These are phyloP conservation scores for Balanococcus diminutus DNA, from an alignment of 2,888 invertebrate genomes.

Conservation along the genomic window DNA sequence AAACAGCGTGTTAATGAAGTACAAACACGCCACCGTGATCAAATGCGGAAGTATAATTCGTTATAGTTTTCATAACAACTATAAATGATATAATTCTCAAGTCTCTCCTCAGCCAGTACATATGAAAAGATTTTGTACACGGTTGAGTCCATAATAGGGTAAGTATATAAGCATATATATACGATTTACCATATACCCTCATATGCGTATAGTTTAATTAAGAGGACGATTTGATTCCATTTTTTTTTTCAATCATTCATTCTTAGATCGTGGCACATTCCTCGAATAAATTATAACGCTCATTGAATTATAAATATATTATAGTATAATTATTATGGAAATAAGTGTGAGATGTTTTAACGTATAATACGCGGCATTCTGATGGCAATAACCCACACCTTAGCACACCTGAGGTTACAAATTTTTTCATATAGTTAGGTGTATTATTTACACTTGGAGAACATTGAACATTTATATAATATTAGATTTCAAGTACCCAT, in stretches of 20 bases:
- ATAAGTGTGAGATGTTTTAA: conserved; percentile 15
- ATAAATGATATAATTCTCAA: background rate
- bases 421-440: background rate
- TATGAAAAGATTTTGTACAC: background rate
- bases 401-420: background rate
- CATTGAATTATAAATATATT: background rate
- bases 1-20: conserved; percentile 35
- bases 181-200: background rate
- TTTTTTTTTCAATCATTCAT: background rate
- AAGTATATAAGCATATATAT: too few species aligned
- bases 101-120: background rate
- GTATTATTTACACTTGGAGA: background rate
- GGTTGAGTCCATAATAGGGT: too few species aligned
- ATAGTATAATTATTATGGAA: conserved; percentile 2
- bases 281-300: background rate
- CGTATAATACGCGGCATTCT: background rate
- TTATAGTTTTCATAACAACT: conserved; percentile 30
- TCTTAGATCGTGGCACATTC: conserved; percentile 7
- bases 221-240: background rate
- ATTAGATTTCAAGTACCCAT: background rate
- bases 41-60: background rate
- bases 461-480: background rate
- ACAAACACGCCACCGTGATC: conserved; percentile 16
- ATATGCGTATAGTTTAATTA: background rate
- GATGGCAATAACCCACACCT: conserved; percentile 19